phyloP scores from a whole-genome alignment of 2,113 vertebrate genomes.

The Campylomormyrus numenius region DNA sequence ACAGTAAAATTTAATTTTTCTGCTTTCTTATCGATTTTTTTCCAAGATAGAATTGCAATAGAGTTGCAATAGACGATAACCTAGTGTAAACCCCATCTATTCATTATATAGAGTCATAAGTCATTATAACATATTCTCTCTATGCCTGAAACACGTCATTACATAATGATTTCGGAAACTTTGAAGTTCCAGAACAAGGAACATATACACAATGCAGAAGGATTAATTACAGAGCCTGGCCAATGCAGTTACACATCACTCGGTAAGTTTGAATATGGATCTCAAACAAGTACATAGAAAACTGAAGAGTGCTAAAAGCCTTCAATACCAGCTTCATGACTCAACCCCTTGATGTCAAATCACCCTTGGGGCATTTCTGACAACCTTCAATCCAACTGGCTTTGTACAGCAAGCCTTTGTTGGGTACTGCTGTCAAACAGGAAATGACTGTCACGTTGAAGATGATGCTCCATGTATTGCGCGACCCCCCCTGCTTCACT shows the following conservation, averaged over 20 bases:
- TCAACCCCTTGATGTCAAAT: background rate
- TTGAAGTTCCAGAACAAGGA: background rate
- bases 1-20: background rate
- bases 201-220: background rate
- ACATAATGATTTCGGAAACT: no score
- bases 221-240: background rate
- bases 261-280: background rate
- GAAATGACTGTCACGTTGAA: background rate
- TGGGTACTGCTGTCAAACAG: background rate
- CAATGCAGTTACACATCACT: background rate
- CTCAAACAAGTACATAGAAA: background rate
- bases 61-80: background rate
- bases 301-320: background rate
- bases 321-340: background rate
- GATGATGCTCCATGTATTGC: background rate
- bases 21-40: background rate
- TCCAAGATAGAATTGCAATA: background rate
- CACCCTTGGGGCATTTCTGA: background rate
- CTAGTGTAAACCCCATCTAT: background rate
- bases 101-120: background rate
- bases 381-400: background rate
- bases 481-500: background rate
- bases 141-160: background rate
- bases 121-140: background rate
- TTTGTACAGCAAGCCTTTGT: slow-evolving; percentile 1